Conservation (phyloP, 2,113 vertebrate genomes). For the Alethe diademata region DNA sequence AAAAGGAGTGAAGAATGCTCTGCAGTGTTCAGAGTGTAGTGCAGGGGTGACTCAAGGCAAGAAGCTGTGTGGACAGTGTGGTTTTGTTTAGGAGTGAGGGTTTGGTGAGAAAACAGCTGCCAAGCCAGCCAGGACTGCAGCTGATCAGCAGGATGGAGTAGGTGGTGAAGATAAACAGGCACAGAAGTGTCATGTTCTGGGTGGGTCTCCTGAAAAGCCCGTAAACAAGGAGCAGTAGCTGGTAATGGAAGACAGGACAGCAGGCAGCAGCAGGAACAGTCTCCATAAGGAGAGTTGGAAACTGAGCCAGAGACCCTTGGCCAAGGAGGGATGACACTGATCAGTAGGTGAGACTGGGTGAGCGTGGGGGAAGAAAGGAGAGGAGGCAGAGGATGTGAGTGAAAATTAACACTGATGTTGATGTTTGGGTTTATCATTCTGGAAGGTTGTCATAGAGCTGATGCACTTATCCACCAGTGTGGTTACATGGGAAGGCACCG, state of each 20-base stretch:
- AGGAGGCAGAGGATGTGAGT: background rate
- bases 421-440: background rate
- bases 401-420: background rate
- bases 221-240: accelerated
- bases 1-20: background rate
- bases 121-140: background rate
- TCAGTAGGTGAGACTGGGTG: background rate
- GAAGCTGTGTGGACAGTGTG: background rate
- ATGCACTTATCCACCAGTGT: background rate
- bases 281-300: background rate
- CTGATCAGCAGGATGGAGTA: background rate
- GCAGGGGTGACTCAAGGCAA: background rate
- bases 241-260: background rate
- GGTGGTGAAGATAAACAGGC: background rate
- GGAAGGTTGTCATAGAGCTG: background rate
- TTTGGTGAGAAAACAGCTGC: background rate
- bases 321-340: accelerated
- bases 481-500: accelerated
- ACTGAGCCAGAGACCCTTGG: background rate
- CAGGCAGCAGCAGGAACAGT: background rate
- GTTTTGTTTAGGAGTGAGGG: background rate
- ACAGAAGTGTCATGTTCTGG: background rate
- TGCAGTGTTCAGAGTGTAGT: background rate
- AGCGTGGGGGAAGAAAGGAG: background rate
- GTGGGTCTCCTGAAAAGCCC: background rate